A percentile compares a stretch with the other conserved stretches of the same genome.
phyloP scores from a whole-genome alignment of 2,113 vertebrate species.

The Excalfactoria chinensis region DNA sequence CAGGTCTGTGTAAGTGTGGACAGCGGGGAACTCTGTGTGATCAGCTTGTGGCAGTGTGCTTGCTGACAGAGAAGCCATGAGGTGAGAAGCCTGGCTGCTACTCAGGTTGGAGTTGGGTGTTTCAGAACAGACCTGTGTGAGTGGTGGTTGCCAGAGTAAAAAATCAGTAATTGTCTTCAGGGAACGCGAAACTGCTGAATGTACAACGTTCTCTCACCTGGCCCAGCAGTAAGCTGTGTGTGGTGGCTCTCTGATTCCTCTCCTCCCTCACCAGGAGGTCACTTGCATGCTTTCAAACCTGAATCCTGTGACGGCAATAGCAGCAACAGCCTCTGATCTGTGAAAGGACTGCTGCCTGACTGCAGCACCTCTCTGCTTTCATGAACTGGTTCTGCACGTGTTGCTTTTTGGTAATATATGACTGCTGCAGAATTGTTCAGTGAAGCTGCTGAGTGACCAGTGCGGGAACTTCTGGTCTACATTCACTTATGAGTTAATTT shows the following conservation, averaged over 20 bases:
- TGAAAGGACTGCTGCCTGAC: not conserved
- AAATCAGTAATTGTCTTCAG: not conserved
- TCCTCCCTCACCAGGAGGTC: not conserved
- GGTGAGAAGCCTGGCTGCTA: not conserved
- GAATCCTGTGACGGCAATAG: not conserved
- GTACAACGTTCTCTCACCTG: not conserved
- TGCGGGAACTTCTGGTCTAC: accelerated
- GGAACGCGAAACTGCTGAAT: not conserved
- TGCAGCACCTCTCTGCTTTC: not conserved
- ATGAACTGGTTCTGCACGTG: not conserved
- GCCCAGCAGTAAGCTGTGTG: too few species aligned
- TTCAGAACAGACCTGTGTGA: not conserved
- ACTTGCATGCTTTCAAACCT: too few species aligned
- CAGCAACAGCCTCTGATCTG: not conserved
- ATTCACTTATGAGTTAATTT: not conserved
- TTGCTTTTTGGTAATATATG: not conserved
- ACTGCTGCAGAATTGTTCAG: not conserved
- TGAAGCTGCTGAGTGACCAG: not conserved
- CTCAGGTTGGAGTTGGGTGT: not conserved
- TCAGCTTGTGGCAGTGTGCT: not conserved
- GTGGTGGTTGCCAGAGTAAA: not conserved
- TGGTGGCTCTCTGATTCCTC: not conserved
- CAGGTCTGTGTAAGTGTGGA: not conserved
- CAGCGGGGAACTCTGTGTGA: not conserved
- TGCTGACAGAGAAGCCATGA: not conserved